phyloP scores from a whole-genome alignment of 2,113 vertebrate genomes.

The Engystomops pustulosus region DNA sequence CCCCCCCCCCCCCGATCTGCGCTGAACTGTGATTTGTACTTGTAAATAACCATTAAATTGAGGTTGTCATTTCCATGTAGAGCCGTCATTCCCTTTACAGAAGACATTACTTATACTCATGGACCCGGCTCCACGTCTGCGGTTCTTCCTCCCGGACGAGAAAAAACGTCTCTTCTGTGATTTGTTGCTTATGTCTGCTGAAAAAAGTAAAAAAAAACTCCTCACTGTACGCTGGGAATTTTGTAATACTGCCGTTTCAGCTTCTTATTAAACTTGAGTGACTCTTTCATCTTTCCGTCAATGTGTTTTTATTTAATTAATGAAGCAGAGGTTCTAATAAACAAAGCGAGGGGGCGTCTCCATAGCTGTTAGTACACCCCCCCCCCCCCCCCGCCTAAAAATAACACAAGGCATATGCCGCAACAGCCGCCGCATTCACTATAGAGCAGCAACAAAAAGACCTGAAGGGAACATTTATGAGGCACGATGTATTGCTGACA shows the following conservation, averaged over 20 bases:
- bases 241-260: slow-evolving; percentile 3
- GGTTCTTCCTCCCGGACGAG: not conserved
- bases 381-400: no score
- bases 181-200: slow-evolving; percentile 15
- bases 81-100: no score
- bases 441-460: not conserved
- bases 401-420: not conserved
- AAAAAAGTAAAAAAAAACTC: not conserved
- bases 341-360: not conserved
- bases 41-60: not conserved
- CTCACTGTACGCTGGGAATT: not conserved
- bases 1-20: no score
- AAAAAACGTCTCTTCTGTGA: not conserved
- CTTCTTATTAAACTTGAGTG: not conserved
- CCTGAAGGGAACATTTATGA: not conserved
- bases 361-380: not conserved
- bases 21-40: no score
- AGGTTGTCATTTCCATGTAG: not conserved
- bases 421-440: not conserved
- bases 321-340: not conserved
- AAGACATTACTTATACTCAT: not conserved
- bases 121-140: not conserved
- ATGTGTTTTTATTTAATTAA: slow-evolving; percentile 24
- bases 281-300: slow-evolving; percentile 22
- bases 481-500: not conserved